Conservation (phyloP, 2,797 vertebrate species). For the Enteromius radiatus region DNA sequence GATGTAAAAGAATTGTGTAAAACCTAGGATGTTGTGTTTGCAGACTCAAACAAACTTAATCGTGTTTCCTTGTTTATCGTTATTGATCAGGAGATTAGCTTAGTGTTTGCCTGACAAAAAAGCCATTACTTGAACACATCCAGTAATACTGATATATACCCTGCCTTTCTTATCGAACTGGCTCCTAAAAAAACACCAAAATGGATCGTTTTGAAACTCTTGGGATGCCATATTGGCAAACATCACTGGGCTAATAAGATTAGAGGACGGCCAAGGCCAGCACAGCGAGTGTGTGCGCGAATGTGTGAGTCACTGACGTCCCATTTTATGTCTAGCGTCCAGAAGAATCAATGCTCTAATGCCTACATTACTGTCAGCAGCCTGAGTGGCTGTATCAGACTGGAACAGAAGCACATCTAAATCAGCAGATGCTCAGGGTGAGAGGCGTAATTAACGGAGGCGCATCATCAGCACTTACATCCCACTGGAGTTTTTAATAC, state of each 20-base stretch:
- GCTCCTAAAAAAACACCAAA: conserved; percentile 32
- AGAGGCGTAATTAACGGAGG: conserved; percentile 73
- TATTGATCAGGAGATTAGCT: conserved; percentile 3
- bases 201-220: conserved; percentile 34
- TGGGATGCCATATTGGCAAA: conserved; percentile 26
- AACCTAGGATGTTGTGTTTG: conserved; percentile 15
- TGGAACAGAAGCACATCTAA: conserved; percentile 73
- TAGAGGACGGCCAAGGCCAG: conserved; percentile 52
- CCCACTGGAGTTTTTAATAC: conserved; percentile 67
- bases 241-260: conserved; percentile 52
- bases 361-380: conserved; percentile 67
- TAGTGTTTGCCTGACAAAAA: conserved; percentile 1
- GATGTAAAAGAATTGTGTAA: conserved; percentile 32
- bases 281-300: conserved; percentile 43
- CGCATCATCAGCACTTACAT: conserved; percentile 66
- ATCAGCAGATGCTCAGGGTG: conserved; percentile 73
- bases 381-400: conserved; percentile 67
- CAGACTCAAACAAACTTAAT: background rate
- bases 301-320: conserved; percentile 33
- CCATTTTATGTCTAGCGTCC: conserved; percentile 49
- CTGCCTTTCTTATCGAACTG: conserved; percentile 33
- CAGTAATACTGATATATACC: conserved; percentile 24
- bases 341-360: conserved; percentile 64
- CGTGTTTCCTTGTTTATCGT: conserved; percentile 33
- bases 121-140: conserved; percentile 27